A percentile compares a stretch with the other conserved stretches of the same genome.
Evolutionary conservation across 37 sponge, comb jelly and placozoan genomes (phyloP).

Genomic region (Chondrilla cf. caribensis): DNA sequence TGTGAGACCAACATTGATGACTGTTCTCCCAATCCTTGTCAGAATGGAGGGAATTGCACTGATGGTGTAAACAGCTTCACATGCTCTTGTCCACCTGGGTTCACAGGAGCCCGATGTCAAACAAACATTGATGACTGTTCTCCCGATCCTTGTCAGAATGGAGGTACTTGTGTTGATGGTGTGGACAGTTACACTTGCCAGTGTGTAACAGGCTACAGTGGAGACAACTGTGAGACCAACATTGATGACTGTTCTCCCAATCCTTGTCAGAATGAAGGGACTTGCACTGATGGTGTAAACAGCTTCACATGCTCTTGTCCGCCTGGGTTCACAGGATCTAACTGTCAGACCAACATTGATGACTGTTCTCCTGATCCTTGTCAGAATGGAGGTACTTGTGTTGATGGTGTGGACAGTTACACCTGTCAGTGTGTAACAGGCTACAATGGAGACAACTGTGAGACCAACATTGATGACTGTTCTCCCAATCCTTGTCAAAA

Average conservation of each 20-base stretch:
- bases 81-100: slow-evolving; percentile 13
- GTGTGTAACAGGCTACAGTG: slow-evolving; percentile 23
- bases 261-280: slow-evolving; percentile 38
- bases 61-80: slow-evolving; percentile 14
- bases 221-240: background rate
- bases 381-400: slow-evolving; percentile 67
- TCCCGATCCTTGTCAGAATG: slow-evolving; percentile 26
- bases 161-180: slow-evolving; percentile 26
- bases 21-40: slow-evolving; percentile 31
- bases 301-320: slow-evolving; percentile 66
- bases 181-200: slow-evolving; percentile 9
- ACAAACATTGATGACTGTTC: slow-evolving; percentile 21
- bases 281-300: background rate
- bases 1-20: slow-evolving; percentile 39
- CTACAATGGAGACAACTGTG: slow-evolving; percentile 63
- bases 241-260: background rate
- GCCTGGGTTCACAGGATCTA: slow-evolving; percentile 71
- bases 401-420: slow-evolving; percentile 50
- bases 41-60: slow-evolving; percentile 18
- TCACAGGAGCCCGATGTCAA: slow-evolving; percentile 5
- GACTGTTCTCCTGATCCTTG: slow-evolving; percentile 66
- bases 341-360: slow-evolving; percentile 52
- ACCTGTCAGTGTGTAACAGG: slow-evolving; percentile 61
- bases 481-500: slow-evolving; percentile 26
- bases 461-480: slow-evolving; percentile 53